A percentile compares a stretch with the other conserved stretches of the same genome.
phyloP scores from a whole-genome alignment of 2,888 invertebrate species.

The Empis stercorea region DNA sequence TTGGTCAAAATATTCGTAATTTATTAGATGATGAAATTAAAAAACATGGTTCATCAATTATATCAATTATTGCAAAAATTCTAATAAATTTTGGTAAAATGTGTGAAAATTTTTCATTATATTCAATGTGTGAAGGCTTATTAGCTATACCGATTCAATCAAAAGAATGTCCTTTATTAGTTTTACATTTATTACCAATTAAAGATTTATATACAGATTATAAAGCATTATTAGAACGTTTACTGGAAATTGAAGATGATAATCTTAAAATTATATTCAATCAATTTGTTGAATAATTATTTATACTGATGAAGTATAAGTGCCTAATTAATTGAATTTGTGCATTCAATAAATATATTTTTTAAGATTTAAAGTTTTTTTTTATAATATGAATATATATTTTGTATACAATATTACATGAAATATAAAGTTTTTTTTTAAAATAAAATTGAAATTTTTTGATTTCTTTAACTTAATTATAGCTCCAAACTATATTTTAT shows the following conservation, averaged over 20 bases:
- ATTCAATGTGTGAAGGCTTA: not conserved
- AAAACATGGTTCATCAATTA: not conserved
- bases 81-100: not conserved
- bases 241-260: not conserved
- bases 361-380: too few relatives aligned
- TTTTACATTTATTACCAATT: not conserved
- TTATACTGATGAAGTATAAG: too few relatives aligned
- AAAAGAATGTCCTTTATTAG: not conserved
- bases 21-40: not conserved
- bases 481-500: too few relatives aligned
- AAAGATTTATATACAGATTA: not conserved
- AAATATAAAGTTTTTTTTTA: too few relatives aligned
- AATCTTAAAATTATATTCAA: not conserved
- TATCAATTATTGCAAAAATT: not conserved
- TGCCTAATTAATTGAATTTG: too few relatives aligned
- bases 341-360: too few relatives aligned
- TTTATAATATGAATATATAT: too few relatives aligned
- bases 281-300: too few relatives aligned
- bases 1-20: not conserved
- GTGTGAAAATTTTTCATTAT: not conserved
- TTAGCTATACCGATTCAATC: not conserved
- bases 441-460: too few relatives aligned
- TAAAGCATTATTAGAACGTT: not conserved
- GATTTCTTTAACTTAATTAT: too few relatives aligned
- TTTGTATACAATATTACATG: too few relatives aligned